phyloP scores from a whole-genome alignment of 53 echinoderm and acorn worm genomes.

The Apostichopus leukothele region DNA sequence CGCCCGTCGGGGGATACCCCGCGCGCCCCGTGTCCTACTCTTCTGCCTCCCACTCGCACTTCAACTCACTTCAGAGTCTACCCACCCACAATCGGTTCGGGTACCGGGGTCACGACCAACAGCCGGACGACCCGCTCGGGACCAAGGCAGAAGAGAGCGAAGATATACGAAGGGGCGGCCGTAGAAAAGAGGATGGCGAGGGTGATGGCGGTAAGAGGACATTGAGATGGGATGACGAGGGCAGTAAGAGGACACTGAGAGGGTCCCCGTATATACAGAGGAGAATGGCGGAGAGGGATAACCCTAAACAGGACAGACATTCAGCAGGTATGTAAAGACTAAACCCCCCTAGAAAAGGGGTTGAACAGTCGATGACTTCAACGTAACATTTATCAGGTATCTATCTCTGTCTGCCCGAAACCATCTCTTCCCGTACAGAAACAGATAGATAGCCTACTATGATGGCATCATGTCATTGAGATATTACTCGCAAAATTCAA shows the following conservation, averaged over 20 bases:
- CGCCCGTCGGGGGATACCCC: not conserved
- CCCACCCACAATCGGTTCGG: slow-evolving; percentile 6
- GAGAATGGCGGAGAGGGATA: slow-evolving; percentile 69
- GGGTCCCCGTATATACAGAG: slow-evolving; percentile 86
- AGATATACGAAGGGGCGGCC: slow-evolving; percentile 1
- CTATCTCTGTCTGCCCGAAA: no score
- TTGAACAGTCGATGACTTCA: no score
- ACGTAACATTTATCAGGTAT: no score
- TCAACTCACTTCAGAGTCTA: slow-evolving; percentile 37
- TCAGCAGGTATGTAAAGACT: slow-evolving; percentile 19
- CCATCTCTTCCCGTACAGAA: no score
- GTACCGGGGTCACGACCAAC: not conserved
- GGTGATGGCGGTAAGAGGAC: not conserved
- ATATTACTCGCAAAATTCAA: no score
- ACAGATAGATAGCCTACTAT: no score
- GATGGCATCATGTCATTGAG: no score
- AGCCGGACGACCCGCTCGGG: not conserved
- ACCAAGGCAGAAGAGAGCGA: not conserved
- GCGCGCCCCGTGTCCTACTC: not conserved
- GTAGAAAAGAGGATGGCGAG: slow-evolving; percentile 14
- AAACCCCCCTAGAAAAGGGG: no score
- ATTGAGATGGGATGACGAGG: slow-evolving; percentile 16
- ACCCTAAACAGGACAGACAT: slow-evolving; percentile 47
- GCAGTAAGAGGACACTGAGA: slow-evolving; percentile 54
- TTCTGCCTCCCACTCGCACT: slow-evolving; percentile 10